Evolutionary conservation across 2,888 invertebrate species (phyloP), one percentile per base, ranked within the genome.

Genomic region (Agelastica alni): DNA sequence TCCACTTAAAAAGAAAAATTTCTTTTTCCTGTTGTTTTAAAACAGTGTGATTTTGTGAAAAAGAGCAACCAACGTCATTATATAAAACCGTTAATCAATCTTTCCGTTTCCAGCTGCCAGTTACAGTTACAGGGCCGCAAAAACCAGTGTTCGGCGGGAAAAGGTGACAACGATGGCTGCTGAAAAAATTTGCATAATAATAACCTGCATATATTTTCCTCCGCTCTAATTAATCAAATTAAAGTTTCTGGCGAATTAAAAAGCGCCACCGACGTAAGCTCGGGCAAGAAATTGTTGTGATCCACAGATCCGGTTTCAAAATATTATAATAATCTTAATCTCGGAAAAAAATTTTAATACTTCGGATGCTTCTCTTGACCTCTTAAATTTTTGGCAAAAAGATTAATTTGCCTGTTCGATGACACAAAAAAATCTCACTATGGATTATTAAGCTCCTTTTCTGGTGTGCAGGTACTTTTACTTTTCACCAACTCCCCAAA

Each of bases 221-320:
- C 51, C 43, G 9, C 37, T 34, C 45, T 61, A 61, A 61, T 61
- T 61, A 61, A 61, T 61, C 57, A 59, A 58, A 58, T 58, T 56
- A 58, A 61, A 61, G 57, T 61, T 61, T 56, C 34, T 59, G 57
- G 58, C 49, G 56, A 61, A 59, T 61, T 59, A 61, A 53, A 56
- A 57, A 57, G 57, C 51, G 31, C 51, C 51, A 46, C 47, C 56
- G 51, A 51, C 48, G 52, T 52, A 52, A 48, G 56, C 55, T 58
- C 20, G 58, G n/a, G 56, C 56, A 59, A 52, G 51, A 59, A 59
- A 54, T 59, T 59, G 59, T 56, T 56, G 51, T 41, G 4, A 16
- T 9, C 10, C 7, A 28, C 28, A 26, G 17, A 13, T 7, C 12
- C 13, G 22, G 37, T n/a, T 26, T 28, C n/a, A 6, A 4, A 10